phyloP scores from a whole-genome alignment of 2,113 vertebrate genomes.

The Hydrolagus affinis region DNA sequence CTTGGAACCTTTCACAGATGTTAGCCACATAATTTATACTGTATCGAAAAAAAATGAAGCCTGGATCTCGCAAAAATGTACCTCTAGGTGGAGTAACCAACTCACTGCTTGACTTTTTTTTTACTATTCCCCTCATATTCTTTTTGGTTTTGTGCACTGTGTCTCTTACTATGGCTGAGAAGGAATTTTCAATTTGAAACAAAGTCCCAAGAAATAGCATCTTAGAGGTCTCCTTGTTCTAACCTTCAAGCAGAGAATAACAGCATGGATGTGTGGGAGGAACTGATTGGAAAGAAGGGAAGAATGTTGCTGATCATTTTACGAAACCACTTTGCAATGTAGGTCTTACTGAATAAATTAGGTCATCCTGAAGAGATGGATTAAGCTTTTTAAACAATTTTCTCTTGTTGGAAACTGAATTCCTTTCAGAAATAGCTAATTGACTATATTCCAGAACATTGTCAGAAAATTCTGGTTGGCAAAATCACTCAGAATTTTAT shows the following conservation, averaged over 20 bases:
- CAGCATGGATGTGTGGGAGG: neutral
- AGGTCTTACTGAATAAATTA: neutral
- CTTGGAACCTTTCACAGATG: neutral
- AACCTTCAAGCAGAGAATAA: neutral
- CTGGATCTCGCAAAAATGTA: neutral
- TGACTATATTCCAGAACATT: neutral
- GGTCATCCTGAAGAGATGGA: neutral
- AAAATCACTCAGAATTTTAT: neutral
- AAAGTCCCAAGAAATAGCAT: neutral
- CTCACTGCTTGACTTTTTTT: too few species aligned
- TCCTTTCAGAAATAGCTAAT: neutral
- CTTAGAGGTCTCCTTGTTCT: neutral
- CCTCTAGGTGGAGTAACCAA: neutral
- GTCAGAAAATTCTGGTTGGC: neutral
- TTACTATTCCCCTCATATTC: too few species aligned
- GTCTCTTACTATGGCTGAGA: too few species aligned
- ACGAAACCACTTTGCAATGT: too few species aligned
- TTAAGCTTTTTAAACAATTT: conserved; percentile 1
- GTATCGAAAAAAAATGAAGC: neutral
- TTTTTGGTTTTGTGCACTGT: too few species aligned
- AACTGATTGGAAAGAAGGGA: neutral
- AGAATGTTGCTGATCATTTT: too few species aligned
- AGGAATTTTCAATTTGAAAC: neutral
- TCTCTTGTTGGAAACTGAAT: neutral
- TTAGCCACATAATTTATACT: neutral